A percentile compares a stretch with the other conserved stretches of the same genome.
These are phyloP conservation scores for Danio aesculapii DNA, from an alignment of 2,797 vertebrate species.

Conservation along the genomic window DNA sequence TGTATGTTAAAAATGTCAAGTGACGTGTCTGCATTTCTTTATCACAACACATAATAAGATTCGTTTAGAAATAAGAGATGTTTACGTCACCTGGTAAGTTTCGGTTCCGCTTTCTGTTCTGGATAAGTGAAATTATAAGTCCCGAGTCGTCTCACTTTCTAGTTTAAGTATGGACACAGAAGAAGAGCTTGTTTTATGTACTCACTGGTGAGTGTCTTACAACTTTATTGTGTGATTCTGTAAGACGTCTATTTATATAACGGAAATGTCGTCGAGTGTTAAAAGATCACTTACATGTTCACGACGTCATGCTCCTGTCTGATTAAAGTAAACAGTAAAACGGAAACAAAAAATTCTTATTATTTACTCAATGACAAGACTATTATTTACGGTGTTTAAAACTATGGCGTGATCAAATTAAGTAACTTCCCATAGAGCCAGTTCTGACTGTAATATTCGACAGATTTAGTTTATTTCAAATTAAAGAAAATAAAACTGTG, in stretches of 20 bases:
- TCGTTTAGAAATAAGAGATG: not conserved
- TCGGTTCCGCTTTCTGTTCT: constrained; percentile 47
- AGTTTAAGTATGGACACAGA: constrained; percentile 23
- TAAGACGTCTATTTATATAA: not conserved
- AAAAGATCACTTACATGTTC: not conserved
- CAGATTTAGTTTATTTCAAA: not conserved
- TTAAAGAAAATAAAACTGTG: too few relatives aligned
- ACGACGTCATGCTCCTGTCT: not conserved
- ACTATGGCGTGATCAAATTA: not conserved
- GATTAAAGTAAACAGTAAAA: not conserved
- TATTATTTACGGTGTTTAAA: not conserved
- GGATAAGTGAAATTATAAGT: not conserved
- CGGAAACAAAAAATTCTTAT: not conserved
- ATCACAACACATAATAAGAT: not conserved
- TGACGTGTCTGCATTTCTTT: not conserved
- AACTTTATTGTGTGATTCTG: not conserved
- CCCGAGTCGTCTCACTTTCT: not conserved
- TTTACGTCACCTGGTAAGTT: not conserved
- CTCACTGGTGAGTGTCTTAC: constrained; percentile 52
- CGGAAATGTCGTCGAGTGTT: not conserved
- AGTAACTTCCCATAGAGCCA: not conserved
- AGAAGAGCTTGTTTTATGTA: constrained; percentile 44
- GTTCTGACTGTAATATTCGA: not conserved
- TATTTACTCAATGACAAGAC: not conserved
- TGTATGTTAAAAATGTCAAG: not conserved